Percentiles rank a stretch among this genome's conserved stretches.
These are phyloP conservation scores for Aplodontia rufa DNA, from an alignment of 2,113 vertebrate species.

Conservation along the genomic window DNA sequence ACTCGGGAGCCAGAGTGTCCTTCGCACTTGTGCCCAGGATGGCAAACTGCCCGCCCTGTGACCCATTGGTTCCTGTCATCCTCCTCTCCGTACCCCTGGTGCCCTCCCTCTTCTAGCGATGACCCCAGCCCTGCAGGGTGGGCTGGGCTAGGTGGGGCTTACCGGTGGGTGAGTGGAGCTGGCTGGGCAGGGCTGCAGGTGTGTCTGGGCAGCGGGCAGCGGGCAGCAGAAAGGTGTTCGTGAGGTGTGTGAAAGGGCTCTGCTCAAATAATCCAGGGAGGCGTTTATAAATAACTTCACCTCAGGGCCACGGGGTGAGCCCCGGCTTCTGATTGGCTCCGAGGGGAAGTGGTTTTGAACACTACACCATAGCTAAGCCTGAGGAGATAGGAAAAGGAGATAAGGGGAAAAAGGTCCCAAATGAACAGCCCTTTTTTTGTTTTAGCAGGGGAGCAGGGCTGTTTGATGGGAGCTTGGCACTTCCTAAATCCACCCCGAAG, in stretches of 20 bases:
- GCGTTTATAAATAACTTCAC: constrained; percentile 90
- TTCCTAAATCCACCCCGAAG: constrained; percentile 78
- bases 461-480: constrained; percentile 86
- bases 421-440: constrained; percentile 86
- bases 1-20: background rate
- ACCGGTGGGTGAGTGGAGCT: constrained; percentile 71
- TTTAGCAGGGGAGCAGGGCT: constrained; percentile 76
- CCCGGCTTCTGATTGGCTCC: constrained; percentile 87
- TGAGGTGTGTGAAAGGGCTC: constrained; percentile 81
- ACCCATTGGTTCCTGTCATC: background rate
- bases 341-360: constrained; percentile 85
- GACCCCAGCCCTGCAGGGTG: background rate
- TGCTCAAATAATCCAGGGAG: constrained; percentile 84
- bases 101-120: background rate
- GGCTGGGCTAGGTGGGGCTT: constrained; percentile 68
- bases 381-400: constrained; percentile 87
- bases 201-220: constrained; percentile 78
- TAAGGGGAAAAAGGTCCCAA: constrained; percentile 85
- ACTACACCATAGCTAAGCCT: constrained; percentile 84
- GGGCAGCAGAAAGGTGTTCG: constrained; percentile 79
- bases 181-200: constrained; percentile 78
- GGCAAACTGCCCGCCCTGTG: background rate
- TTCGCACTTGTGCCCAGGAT: background rate
- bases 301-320: constrained; percentile 84
- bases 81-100: background rate